phyloP scores from a whole-genome alignment of 2,888 invertebrate genomes.

The Colletes collaris region DNA sequence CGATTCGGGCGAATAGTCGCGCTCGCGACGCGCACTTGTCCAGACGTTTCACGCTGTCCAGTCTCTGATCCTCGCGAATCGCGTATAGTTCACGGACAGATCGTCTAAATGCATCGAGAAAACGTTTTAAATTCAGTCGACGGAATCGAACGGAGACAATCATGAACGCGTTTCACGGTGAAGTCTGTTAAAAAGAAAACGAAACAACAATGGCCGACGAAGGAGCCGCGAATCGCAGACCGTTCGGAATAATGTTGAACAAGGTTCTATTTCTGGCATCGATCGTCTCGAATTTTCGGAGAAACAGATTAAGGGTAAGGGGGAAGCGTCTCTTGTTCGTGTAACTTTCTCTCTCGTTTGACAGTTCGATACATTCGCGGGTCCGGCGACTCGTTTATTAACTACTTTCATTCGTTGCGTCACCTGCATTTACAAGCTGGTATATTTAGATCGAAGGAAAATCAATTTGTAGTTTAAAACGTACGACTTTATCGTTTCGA shows the following conservation, averaged over 20 bases:
- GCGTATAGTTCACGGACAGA: not conserved
- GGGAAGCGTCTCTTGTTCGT: not conserved
- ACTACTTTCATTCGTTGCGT: slow-evolving; percentile 65
- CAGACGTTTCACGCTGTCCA: not conserved
- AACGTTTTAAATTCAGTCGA: too few species aligned
- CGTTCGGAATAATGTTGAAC: slow-evolving; percentile 11
- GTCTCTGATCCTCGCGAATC: not conserved
- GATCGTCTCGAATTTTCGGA: slow-evolving; percentile 31
- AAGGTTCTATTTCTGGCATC: slow-evolving; percentile 16
- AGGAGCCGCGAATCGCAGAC: not conserved
- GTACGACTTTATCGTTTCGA: not conserved
- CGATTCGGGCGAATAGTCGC: slow-evolving; percentile 46
- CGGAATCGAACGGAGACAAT: too few species aligned
- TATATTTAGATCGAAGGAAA: slow-evolving; percentile 24
- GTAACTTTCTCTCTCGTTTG: slow-evolving; percentile 20
- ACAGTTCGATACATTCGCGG: slow-evolving; percentile 12
- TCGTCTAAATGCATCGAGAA: not conserved
- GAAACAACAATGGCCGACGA: slow-evolving; percentile 22
- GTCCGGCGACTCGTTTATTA: slow-evolving; percentile 40
- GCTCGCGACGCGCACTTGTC: slow-evolving; percentile 29
- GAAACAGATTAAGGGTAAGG: slow-evolving; percentile 45
- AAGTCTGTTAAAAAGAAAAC: not conserved
- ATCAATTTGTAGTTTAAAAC: not conserved
- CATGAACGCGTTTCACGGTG: not conserved
- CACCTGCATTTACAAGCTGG: slow-evolving; percentile 31